phyloP scores from a whole-genome alignment of 2,113 vertebrate species.

The Hippopotamus amphibius region DNA sequence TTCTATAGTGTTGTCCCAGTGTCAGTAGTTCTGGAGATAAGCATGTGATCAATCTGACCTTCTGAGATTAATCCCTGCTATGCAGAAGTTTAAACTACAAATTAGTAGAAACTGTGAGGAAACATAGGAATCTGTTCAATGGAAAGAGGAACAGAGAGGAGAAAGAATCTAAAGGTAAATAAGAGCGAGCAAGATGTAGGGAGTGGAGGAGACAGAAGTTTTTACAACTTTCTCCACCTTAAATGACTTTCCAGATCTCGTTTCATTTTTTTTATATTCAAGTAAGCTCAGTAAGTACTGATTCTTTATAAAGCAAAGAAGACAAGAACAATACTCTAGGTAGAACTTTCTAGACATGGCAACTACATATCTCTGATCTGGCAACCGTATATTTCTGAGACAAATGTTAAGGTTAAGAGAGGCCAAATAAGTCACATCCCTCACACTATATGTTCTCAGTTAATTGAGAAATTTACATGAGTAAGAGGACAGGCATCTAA shows the following conservation, averaged over 20 bases:
- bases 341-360: not conserved
- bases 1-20: not conserved
- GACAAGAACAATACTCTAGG: not conserved
- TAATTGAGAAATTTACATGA: not conserved
- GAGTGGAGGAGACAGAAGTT: not conserved
- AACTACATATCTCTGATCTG: not conserved
- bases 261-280: not conserved
- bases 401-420: constrained; percentile 9
- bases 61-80: not conserved
- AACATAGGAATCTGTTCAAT: not conserved
- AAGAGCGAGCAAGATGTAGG: not conserved
- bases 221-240: not conserved
- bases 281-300: not conserved
- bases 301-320: not conserved
- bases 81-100: not conserved
- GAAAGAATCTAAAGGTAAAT: not conserved
- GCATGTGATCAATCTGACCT: not conserved
- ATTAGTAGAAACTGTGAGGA: constrained; percentile 13
- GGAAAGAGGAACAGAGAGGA: not conserved
- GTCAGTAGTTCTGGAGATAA: not conserved
- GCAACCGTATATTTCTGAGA: not conserved
- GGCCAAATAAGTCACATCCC: not conserved
- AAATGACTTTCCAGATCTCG: not conserved
- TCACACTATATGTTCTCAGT: not conserved
- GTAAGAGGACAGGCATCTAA: not conserved